These are phyloP conservation scores for Sminthurides bifidus DNA, from an alignment of 1,140 invertebrate genomes.

Conservation along the genomic window DNA sequence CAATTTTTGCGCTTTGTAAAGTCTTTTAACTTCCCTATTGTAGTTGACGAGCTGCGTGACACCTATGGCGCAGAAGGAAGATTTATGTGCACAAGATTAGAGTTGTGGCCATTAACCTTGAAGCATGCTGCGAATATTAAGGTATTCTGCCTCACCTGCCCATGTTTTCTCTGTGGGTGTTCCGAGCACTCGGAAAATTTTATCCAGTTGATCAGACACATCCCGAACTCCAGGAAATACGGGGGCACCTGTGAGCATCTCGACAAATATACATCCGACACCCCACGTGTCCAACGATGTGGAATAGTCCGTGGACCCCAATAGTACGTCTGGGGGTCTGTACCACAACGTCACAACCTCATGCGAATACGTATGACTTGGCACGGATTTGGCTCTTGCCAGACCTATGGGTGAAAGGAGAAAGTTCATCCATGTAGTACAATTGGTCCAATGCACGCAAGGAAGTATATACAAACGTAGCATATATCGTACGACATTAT, in stretches of 20 bases:
- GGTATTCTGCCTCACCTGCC: conserved; percentile 38
- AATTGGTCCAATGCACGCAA: too few relatives aligned
- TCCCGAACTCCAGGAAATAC: conserved; percentile 83
- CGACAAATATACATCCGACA: conserved; percentile 94
- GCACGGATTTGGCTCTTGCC: conserved; percentile 89
- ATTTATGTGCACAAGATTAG: not conserved
- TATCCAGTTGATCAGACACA: conserved; percentile 88
- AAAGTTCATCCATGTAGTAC: not conserved
- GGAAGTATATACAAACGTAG: too few relatives aligned
- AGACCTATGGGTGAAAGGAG: too few relatives aligned
- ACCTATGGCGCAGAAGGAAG: conserved; percentile 39
- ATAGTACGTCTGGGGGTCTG: conserved; percentile 87
- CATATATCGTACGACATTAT: too few relatives aligned
- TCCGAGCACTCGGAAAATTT: conserved; percentile 84
- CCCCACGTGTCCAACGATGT: conserved; percentile 94
- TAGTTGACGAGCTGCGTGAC: conserved; percentile 75
- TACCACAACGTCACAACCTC: conserved; percentile 93
- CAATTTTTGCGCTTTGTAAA: conserved; percentile 60
- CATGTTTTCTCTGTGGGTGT: conserved; percentile 84
- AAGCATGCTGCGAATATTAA: not conserved
- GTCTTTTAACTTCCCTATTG: conserved; percentile 62
- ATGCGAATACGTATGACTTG: conserved; percentile 91
- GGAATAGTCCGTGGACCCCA: conserved; percentile 92
- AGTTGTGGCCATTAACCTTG: not conserved
- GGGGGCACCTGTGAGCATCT: conserved; percentile 92